phyloP scores from a whole-genome alignment of 2,113 vertebrate genomes.

The Romanogobio albipinnatus region DNA sequence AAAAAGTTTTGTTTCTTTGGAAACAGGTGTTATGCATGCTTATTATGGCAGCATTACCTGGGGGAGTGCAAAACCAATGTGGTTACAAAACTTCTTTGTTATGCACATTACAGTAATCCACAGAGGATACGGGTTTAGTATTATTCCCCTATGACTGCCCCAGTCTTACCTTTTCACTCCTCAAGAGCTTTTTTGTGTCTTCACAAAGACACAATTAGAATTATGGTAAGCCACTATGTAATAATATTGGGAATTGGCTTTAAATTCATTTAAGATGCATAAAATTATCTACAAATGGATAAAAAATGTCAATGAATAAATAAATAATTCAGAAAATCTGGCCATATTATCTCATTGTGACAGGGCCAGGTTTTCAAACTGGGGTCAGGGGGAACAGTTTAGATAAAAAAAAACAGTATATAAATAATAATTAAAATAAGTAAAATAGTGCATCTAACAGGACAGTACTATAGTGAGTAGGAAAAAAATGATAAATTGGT shows the following conservation, averaged over 20 bases:
- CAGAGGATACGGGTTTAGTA: not conserved
- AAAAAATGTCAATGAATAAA: not conserved
- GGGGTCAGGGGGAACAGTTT: not conserved
- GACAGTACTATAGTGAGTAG: too few relatives aligned
- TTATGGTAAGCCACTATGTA: not conserved
- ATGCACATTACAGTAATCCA: slow-evolving; percentile 16
- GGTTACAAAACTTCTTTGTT: not conserved
- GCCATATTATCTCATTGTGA: not conserved
- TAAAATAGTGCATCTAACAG: too few relatives aligned
- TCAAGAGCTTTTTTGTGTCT: not conserved
- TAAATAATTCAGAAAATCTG: not conserved
- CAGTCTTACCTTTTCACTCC: not conserved
- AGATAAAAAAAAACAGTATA: not conserved
- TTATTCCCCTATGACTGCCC: not conserved
- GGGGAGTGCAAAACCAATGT: not conserved
- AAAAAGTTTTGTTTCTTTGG: slow-evolving; percentile 5
- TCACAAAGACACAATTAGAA: not conserved
- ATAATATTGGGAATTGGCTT: not conserved
- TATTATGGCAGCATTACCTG: not conserved
- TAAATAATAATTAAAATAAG: not conserved
- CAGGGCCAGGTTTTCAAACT: too few relatives aligned
- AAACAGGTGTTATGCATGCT: not conserved
- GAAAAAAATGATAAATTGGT: too few relatives aligned
- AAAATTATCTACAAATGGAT: not conserved
- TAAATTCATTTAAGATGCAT: not conserved